Conservation (phyloP, 1,140 invertebrate genomes). For the Drosophila lowei region DNA sequence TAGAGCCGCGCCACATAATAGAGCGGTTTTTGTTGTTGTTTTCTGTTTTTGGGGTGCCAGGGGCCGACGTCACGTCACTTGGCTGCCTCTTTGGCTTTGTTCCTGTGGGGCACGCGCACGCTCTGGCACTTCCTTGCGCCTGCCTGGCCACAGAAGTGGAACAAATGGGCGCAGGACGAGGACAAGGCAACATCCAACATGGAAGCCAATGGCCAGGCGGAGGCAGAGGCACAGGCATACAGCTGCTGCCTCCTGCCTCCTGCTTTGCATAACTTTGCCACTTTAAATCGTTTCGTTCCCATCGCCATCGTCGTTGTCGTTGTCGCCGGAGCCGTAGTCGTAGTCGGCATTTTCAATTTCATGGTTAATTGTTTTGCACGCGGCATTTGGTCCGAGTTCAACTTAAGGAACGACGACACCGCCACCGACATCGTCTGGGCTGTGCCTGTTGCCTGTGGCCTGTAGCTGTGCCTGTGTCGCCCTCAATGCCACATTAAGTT, state of each 20-base stretch:
- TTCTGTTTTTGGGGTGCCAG: slow-evolving; percentile 21
- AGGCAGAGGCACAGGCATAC: slow-evolving; percentile 17
- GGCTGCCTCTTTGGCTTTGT: slow-evolving; percentile 46
- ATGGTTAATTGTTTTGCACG: slow-evolving; percentile 82
- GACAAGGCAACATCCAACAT: slow-evolving; percentile 19
- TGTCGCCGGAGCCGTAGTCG: slow-evolving; percentile 45
- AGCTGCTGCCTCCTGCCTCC: slow-evolving; percentile 39
- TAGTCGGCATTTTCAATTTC: slow-evolving; percentile 77
- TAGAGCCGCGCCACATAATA: slow-evolving; percentile 29
- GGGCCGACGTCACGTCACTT: slow-evolving; percentile 41
- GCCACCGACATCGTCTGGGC: slow-evolving; percentile 25
- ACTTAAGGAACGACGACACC: slow-evolving; percentile 10
- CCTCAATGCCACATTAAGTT: slow-evolving; percentile 74
- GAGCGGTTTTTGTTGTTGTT: slow-evolving; percentile 43
- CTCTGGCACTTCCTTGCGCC: slow-evolving; percentile 80
- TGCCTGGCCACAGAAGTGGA: slow-evolving; percentile 79
- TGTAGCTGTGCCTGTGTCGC: slow-evolving; percentile 14
- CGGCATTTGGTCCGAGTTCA: slow-evolving; percentile 71
- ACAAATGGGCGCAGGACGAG: slow-evolving; percentile 77
- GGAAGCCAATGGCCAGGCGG: not conserved
- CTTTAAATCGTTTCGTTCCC: slow-evolving; percentile 59
- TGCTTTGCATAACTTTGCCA: slow-evolving; percentile 67
- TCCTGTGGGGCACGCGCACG: slow-evolving; percentile 70
- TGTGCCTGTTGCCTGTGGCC: too few relatives aligned
- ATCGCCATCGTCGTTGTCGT: slow-evolving; percentile 20